Base-by-base conservation (phyloP, 37 sponge, comb jelly and placozoan genomes). In the Axinella damicornis region DNA sequence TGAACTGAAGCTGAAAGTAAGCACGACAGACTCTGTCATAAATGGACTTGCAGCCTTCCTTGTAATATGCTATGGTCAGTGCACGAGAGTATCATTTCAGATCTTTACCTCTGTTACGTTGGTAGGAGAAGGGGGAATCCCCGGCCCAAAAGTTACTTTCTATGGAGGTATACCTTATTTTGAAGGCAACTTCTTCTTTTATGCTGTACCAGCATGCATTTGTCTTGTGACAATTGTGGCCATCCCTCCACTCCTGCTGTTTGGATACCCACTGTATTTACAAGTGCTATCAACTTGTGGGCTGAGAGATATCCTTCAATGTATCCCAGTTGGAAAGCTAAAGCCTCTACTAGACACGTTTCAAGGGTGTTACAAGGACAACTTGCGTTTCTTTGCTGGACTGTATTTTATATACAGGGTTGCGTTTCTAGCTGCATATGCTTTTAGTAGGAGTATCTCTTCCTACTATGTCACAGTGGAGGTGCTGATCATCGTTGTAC, bases 371-470 rank as follows among this genome's bases (percentile, higher is more conserved):
- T 79, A 54, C 64, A 79, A 67, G 25, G 80, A 79, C 33, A 65
- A 53, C 18, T 30, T 53, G 24, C 37, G 80, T 22, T 79, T 79
- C 64, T 88, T 88, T 76, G 89, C 89, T 30, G 89, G 89, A 35
- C 36, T 88, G n/a, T 88, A 88, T 63, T 79, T 79, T 38, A 12
- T 79, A 20, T 79, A 79, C 21, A 40, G 80, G 41, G 33, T 79
- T 4, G 53, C 55, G 0, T 21, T 79, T 13, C 66, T 79, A 2
- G 25, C 33, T 13, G 20, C 40, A 19, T 67, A 53, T 32, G 16
- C 34, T 33, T 54, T 65, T 54, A 53, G 22, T 27, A 14, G 1
- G 13, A 30, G 28, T 11, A 13, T 28, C 15, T 13, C 0, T 67
- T 12, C 35, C n/a, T 53, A 41, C 37, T 25, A 14, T 41, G 27